Base-by-base conservation (phyloP, 2,888 invertebrate species). In the Leptopilina drosophilae region DNA sequence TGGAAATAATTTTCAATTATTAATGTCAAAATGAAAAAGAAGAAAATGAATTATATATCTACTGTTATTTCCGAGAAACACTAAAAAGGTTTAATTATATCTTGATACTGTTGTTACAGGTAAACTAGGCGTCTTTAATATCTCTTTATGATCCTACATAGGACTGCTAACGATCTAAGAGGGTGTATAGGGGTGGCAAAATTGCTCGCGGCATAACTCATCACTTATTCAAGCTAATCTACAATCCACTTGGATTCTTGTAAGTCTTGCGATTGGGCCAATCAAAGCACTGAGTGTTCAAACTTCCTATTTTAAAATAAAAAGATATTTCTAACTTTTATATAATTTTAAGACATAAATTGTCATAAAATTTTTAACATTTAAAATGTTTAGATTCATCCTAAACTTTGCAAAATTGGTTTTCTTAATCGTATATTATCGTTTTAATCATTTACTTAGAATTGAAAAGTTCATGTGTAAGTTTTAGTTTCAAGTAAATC, bases 211-310 rank as follows among this genome's bases (percentile, higher is more conserved):
- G 82, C 82, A 80, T 84, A 78, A 81, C 76, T 81, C 82, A 83
- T 85, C 83, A 85, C 82, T 85, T 84, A 85, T 85, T 85, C 83
- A 85, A 81, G 78, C 81, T 85, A 85, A 85, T 85, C 85, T 84
- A 83, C 82, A 80, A 84, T 81, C 82, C 78, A 78, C 81, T 82
- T 79, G 73, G 56, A 56, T 73, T 59, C 56, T 56, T 53, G 33
- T 73, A n/a, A 73, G 56, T 26, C 33, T 40, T 73, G 56, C 56
- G 15, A 40, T 56, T 56, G n/a, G 56, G 56, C 56, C n/a, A 73
- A 59, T 40, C 40, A 73, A 15, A 73, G 5, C 33, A n/a, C 33
- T 56, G 56, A 5, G 56, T 33, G 6, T 53, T 20, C 49, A 12
- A 67, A 6, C 15, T 9, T 64, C 64, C 26, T 40, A 33, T 64